These are phyloP conservation scores for Agriotes lineatus DNA, from an alignment of 2,888 invertebrate species.

Conservation along the genomic window DNA sequence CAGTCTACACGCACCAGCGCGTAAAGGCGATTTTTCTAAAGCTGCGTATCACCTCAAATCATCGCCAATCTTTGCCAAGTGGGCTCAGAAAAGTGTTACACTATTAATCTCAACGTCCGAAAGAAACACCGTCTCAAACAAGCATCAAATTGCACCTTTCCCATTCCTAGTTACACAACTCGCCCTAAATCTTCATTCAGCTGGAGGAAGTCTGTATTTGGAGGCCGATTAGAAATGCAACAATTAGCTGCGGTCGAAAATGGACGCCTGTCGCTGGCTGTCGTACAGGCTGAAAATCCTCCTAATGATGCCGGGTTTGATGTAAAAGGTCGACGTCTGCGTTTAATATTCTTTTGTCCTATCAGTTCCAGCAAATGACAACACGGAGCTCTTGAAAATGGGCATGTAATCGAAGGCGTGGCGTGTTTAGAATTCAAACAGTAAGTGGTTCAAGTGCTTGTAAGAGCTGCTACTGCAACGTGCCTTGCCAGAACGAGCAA, in stretches of 20 bases:
- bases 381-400: background rate
- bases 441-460: too few species aligned
- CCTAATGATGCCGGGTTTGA: background rate
- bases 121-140: too few species aligned
- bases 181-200: background rate
- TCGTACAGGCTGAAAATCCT: background rate
- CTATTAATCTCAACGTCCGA: too few species aligned
- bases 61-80: too few species aligned
- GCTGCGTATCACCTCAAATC: too few species aligned
- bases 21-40: too few species aligned
- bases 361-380: background rate
- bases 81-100: too few species aligned
- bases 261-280: background rate
- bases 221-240: background rate
- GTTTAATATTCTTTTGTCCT: background rate
- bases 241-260: background rate
- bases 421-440: background rate
- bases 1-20: background rate
- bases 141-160: too few species aligned
- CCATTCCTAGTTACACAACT: background rate
- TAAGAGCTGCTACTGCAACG: too few species aligned
- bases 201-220: too few species aligned
- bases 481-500: too few species aligned
- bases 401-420: background rate
- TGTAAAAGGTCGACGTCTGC: background rate